Evolutionary conservation across 2,797 vertebrate genomes (phyloP).

Genomic region (Lophius americanus): DNA sequence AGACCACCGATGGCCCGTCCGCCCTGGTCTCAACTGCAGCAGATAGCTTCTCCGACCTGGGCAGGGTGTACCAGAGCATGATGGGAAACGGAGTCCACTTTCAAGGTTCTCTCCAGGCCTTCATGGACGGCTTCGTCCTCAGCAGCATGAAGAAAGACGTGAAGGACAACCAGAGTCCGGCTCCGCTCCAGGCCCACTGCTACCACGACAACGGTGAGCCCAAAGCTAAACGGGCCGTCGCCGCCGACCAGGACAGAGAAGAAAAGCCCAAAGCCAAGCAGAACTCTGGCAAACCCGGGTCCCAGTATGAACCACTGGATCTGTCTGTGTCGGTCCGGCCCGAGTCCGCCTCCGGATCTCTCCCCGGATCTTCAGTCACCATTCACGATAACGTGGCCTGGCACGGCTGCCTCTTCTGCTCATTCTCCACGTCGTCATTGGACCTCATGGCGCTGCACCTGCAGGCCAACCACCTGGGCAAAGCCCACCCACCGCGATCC

Average conservation of each 20-base stretch:
- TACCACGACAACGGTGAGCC: constrained; percentile 85
- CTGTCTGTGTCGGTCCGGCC: constrained; percentile 94
- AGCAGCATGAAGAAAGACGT: constrained; percentile 94
- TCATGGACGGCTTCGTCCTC: constrained; percentile 98
- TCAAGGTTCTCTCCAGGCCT: constrained; percentile 96
- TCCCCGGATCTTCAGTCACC: constrained; percentile 92
- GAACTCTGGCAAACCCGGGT: constrained; percentile 85
- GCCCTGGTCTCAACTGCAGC: constrained; percentile 69
- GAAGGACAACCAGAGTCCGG: constrained; percentile 85
- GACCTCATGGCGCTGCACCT: constrained; percentile 98
- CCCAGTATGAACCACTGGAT: constrained; percentile 96
- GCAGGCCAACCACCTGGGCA: constrained; percentile 95
- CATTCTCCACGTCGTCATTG: constrained; percentile 96
- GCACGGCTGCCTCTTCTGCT: constrained; percentile 97
- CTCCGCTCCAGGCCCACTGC: constrained; percentile 77
- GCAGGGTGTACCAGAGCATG: constrained; percentile 93
- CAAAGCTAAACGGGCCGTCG: constrained; percentile 81
- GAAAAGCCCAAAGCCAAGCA: constrained; percentile 86
- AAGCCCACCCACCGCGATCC: constrained; percentile 80
- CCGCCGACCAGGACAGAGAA: constrained; percentile 77
- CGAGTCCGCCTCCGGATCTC: constrained; percentile 85
- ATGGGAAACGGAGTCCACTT: constrained; percentile 95
- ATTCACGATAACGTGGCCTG: constrained; percentile 95
- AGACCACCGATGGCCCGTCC: constrained; percentile 79
- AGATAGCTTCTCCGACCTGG: constrained; percentile 92